These are phyloP conservation scores for Philotrypesis tridentata DNA, from an alignment of 1,140 invertebrate genomes.

Conservation along the genomic window DNA sequence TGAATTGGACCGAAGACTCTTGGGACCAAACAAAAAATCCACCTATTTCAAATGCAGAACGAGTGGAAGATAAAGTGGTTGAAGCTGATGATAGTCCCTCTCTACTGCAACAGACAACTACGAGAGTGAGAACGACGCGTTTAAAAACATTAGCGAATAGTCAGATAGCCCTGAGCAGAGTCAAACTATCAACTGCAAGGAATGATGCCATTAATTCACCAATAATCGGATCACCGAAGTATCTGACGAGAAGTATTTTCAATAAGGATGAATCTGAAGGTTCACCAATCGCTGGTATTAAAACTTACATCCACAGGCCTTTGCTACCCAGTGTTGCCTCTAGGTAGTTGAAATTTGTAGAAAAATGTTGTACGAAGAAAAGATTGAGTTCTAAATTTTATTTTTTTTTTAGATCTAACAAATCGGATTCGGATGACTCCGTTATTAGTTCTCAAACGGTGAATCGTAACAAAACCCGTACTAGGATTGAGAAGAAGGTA, in stretches of 20 bases:
- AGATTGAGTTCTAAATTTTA: neutral
- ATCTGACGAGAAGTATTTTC: neutral
- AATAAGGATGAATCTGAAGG: slow-evolving; percentile 37
- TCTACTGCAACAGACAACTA: neutral
- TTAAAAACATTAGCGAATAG: neutral
- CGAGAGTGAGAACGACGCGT: neutral
- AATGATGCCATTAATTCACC: slow-evolving; percentile 1
- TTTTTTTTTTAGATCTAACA: slow-evolving; percentile 55
- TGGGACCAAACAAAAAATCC: slow-evolving; percentile 57
- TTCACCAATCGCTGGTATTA: slow-evolving; percentile 56
- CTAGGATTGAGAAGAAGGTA: slow-evolving; percentile 30
- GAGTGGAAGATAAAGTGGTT: neutral
- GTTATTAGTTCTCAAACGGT: slow-evolving; percentile 44
- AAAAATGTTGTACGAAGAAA: neutral
- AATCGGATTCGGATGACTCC: slow-evolving; percentile 63
- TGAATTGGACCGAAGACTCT: slow-evolving; percentile 64
- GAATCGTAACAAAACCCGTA: slow-evolving; percentile 52
- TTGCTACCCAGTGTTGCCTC: slow-evolving; percentile 22
- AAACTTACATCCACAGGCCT: slow-evolving; percentile 46
- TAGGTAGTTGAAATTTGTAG: slow-evolving; percentile 15
- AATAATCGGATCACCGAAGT: neutral
- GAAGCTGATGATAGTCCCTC: slow-evolving; percentile 29
- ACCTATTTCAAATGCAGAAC: neutral
- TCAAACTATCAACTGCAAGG: neutral
- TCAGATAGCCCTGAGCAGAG: neutral